phyloP scores from a whole-genome alignment of 2,888 invertebrate genomes.

The Rotaria magnacalcarata region DNA sequence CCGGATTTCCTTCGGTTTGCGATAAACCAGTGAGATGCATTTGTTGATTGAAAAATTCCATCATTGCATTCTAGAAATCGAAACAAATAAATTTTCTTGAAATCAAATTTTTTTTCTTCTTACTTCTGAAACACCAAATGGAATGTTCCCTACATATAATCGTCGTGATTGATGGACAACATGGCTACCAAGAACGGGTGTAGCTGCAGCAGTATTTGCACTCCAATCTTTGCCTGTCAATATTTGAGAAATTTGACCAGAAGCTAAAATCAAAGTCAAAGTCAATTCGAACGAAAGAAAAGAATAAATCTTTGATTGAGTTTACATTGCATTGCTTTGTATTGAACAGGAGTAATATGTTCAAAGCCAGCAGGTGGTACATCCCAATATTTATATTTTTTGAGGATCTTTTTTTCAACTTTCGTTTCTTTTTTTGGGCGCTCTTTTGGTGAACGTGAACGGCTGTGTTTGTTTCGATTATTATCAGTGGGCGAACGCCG shows the following conservation, averaged over 20 bases:
- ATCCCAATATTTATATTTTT: conserved; percentile 77
- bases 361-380: conserved; percentile 95
- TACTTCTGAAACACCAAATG: conserved; percentile 80
- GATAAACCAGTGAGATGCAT: conserved; percentile 95
- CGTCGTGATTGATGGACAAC: conserved; percentile 84
- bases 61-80: conserved; percentile 70
- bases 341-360: conserved; percentile 91
- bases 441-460: neutral
- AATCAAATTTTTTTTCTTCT: no score
- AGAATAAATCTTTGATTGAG: no score
- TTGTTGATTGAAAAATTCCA: conserved; percentile 96
- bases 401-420: conserved; percentile 10
- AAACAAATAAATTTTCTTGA: neutral
- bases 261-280: conserved; percentile 52
- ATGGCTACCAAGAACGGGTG: conserved; percentile 91
- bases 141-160: conserved; percentile 94
- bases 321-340: conserved; percentile 66
- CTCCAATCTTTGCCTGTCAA: conserved; percentile 67
- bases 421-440: neutral
- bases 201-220: conserved; percentile 66
- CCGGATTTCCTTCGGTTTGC: conserved; percentile 96
- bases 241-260: conserved; percentile 89
- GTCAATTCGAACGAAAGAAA: conserved; percentile 56
- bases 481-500: neutral
- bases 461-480: neutral